A percentile compares a stretch with the other conserved stretches of the same genome.
phyloP scores from a whole-genome alignment of 2,888 invertebrate genomes.

The Aleiodes alternator region DNA sequence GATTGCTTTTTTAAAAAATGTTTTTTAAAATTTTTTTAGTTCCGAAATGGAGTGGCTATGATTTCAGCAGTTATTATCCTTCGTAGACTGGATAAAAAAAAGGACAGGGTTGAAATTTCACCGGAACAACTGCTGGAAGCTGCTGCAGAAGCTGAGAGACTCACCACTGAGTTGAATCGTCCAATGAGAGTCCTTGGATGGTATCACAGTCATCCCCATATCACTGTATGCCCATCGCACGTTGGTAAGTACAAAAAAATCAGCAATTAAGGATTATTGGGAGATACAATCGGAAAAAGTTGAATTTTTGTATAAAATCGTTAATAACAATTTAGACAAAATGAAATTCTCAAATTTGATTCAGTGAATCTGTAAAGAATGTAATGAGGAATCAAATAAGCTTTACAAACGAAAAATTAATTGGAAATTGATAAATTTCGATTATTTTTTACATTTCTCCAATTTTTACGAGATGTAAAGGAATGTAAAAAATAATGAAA shows the following conservation, averaged over 20 bases:
- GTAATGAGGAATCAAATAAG: too few relatives aligned
- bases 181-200: conserved; percentile 88
- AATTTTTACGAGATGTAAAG: too few relatives aligned
- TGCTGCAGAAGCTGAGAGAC: conserved; percentile 81
- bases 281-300: too few relatives aligned
- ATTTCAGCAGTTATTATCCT: conserved; percentile 87
- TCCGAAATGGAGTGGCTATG: conserved; percentile 80
- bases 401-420: too few relatives aligned
- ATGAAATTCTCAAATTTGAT: too few relatives aligned
- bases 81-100: conserved; percentile 86
- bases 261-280: not conserved
- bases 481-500: too few relatives aligned
- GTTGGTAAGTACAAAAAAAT: conserved; percentile 80
- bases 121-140: conserved; percentile 88
- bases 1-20: not conserved
- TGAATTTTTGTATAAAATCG: too few relatives aligned
- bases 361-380: too few relatives aligned
- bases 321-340: too few relatives aligned
- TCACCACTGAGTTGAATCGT: conserved; percentile 80
- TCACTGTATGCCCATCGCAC: conserved; percentile 92
- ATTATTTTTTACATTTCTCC: too few relatives aligned
- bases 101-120: conserved; percentile 91
- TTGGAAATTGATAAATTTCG: too few relatives aligned
- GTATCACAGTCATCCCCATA: conserved; percentile 94
- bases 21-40: conserved; percentile 73